Base-by-base conservation (phyloP, 2,113 vertebrate species). In the Lasiurus cinereus region DNA sequence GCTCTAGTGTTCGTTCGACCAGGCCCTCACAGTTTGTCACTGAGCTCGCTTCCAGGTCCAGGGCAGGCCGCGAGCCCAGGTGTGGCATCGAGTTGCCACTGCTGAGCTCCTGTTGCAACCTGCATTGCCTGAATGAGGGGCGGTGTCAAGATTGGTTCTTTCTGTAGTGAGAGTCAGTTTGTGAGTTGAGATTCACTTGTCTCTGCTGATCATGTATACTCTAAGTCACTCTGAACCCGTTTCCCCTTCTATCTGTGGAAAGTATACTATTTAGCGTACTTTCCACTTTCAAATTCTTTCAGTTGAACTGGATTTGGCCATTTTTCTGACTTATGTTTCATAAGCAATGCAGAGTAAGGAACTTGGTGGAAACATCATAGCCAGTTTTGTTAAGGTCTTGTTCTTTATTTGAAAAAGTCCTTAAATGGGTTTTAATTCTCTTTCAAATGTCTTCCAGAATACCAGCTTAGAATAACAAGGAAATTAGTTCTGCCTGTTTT, bases 321-420 rank as follows among this genome's bases (percentile, higher is more conserved):
- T 85, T 95, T 93, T 88, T 91, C 43, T 87, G 21, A 24, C 39
- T 67, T 82, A 39, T 8, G 33, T 19, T 64, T 78, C 31, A 52
- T 70, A 70, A 96, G 64, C 72, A 91, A 21, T 46, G 13, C 50
- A 43, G 48, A 74, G 39, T 70, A 85, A 88, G 73, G 2, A 78
- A 31, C 73, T 91, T 84, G 79, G 48, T 72, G n/a, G 59, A 73
- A 96, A 64, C 12, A 83, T 74, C 29, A 15, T 48, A 91, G 83
- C 46, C 24, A 52, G 0, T 91, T 93, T 94, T 88, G 73, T 88
- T 87, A 79, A 91, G 50, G 21, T 78, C 69, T 77, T 96, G 29
- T 33, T 88, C 19, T 93, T 86, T 93, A 66, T 80, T 92, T 87
- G 50, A 93, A 87, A 92, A 93, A 21, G 88, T 73, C 3, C 14